Percentiles rank a stretch among this genome's conserved stretches.
These are phyloP conservation scores for Boulengeromyrus knoepffleri DNA, from an alignment of 2,113 vertebrate species.

Conservation along the genomic window DNA sequence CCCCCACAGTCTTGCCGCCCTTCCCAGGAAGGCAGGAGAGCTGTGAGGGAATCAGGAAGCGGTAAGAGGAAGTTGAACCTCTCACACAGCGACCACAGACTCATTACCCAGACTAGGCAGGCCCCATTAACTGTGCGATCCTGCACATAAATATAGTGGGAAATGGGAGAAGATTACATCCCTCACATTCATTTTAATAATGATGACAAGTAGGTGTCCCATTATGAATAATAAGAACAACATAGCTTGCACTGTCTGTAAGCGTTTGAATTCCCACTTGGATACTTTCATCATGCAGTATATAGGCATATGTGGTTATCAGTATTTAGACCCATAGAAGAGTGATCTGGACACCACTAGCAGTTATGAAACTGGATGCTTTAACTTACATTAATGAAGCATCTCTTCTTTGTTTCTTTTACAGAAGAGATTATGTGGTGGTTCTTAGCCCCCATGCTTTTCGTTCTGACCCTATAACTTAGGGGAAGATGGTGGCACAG, in stretches of 20 bases:
- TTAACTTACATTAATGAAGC: not conserved
- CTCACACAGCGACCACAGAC: not conserved
- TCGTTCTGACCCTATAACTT: not conserved
- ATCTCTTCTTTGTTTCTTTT: not conserved
- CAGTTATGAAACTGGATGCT: not conserved
- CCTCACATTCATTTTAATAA: not conserved
- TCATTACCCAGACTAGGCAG: not conserved
- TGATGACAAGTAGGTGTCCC: not conserved
- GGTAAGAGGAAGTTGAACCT: not conserved
- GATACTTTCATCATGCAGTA: not conserved
- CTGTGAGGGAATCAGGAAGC: not conserved
- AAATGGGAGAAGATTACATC: not conserved
- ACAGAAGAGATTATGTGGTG: not conserved
- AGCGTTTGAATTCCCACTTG: not conserved
- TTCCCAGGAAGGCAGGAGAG: not conserved
- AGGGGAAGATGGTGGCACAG: no score
- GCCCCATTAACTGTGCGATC: not conserved
- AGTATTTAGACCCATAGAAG: not conserved
- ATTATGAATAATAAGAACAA: not conserved
- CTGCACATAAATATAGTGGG: not conserved
- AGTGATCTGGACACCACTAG: not conserved
- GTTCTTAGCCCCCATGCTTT: not conserved
- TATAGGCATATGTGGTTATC: not conserved
- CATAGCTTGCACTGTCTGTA: not conserved
- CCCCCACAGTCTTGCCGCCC: not conserved